Base-by-base conservation (phyloP, 2,797 vertebrate species). In the Florisuga fusca region DNA sequence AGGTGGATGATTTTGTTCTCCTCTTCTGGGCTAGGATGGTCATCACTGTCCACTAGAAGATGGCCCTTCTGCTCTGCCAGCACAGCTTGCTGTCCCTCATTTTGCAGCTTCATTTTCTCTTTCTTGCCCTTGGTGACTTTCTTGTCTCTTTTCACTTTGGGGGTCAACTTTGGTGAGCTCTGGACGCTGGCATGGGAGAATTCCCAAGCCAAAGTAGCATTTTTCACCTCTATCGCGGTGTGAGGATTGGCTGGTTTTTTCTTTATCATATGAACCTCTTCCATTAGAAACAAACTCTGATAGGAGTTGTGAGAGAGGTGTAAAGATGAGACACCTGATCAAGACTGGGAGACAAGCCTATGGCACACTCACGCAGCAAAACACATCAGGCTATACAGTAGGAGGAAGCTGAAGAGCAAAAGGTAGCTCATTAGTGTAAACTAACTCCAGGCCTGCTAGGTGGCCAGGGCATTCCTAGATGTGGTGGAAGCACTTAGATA, bases 231-330 rank as follows among this genome's bases (percentile, higher is more conserved):
- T 97, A 99, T 98, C 75, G 98, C 98, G 96, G 98, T 97, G 79
- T 97, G 97, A 97, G 98, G 98, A 95, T 98, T 98, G 95, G 97
- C 93, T 97, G 99, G 98, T 95, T 97, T 97, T 96, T 98, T 98
- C 97, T 98, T 98, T 98, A 98, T 96, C 93, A 98, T 98, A 95
- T 98, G 98, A 95, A 99, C 98, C 98, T 99, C 99, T 41, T 99
- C 98, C 98, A 99, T 98, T 98, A 99, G 97, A 98, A 99, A 98
- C 97, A 99, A 98, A 98, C 98, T 99, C 99, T 99, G 98, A 98
- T 98, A 98, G 98, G 97, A 98, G 98, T 98, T 98, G 98, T 98
- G 98, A 98, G 97, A 98, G 98, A 98, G 98, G 98, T 98, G 98
- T 96, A 98, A 98, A 98, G 98, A 98, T 98, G 98, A 98, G 97